Percentiles rank a stretch among this genome's conserved stretches.
Evolutionary conservation across 2,888 invertebrate species (phyloP).

Genomic region (Gymnosoma rotundatum): DNA sequence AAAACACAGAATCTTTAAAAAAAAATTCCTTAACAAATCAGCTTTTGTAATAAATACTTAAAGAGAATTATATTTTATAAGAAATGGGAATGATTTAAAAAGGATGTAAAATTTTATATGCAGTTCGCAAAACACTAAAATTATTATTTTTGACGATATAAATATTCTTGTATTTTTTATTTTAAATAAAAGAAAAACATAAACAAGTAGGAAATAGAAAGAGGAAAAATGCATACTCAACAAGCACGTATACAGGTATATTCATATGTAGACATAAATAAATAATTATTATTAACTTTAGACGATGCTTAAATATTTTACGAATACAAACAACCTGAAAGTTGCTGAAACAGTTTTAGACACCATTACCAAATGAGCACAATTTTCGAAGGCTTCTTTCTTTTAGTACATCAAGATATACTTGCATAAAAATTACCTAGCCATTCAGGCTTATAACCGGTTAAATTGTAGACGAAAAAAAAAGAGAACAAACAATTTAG

Average conservation of each 20-base stretch:
- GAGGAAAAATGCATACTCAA: background rate
- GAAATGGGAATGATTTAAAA: too few relatives aligned
- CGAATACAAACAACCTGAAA: slow-evolving; percentile 33
- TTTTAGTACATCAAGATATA: background rate
- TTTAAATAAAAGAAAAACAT: too few relatives aligned
- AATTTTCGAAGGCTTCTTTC: slow-evolving; percentile 5
- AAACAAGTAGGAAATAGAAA: too few relatives aligned
- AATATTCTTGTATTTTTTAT: too few relatives aligned
- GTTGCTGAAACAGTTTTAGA: slow-evolving; percentile 45
- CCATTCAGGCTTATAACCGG: slow-evolving; percentile 9
- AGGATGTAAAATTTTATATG: too few relatives aligned
- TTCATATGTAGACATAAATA: slow-evolving; percentile 7
- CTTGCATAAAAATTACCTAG: slow-evolving; percentile 9
- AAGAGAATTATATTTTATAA: too few relatives aligned
- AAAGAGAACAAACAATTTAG: slow-evolving; percentile 22
- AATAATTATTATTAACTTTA: slow-evolving; percentile 54
- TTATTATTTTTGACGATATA: too few relatives aligned
- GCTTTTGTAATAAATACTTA: too few relatives aligned
- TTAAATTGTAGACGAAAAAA: slow-evolving; percentile 6
- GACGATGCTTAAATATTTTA: slow-evolving; percentile 54
- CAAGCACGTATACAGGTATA: background rate
- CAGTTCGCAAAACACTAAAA: too few relatives aligned
- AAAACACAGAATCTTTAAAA: too few relatives aligned
- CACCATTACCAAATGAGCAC: slow-evolving; percentile 43
- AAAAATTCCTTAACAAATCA: too few relatives aligned